A percentile compares a stretch with the other conserved stretches of the same genome.
Evolutionary conservation across 1,140 invertebrate genomes (phyloP).

Genomic region (Brachionus plicatilis): DNA sequence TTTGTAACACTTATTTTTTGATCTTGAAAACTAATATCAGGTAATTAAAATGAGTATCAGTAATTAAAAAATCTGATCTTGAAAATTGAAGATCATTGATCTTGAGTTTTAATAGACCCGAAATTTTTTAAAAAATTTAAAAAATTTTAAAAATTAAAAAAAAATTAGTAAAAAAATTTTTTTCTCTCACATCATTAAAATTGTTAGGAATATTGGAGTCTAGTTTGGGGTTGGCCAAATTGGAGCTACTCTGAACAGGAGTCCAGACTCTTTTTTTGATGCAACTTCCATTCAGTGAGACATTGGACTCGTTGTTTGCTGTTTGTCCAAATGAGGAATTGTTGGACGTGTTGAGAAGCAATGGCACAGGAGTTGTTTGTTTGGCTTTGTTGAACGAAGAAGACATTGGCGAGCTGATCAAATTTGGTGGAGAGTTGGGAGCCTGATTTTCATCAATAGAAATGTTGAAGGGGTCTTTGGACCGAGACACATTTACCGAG

Average conservation of each 20-base stretch:
- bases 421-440: background rate
- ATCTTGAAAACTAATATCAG: no score
- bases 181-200: slow-evolving; percentile 22
- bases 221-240: background rate
- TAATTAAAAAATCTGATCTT: no score
- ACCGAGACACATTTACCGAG: background rate
- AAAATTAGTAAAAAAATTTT: background rate
- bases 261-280: slow-evolving; percentile 38
- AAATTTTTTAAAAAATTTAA: no score
- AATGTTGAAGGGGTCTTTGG: background rate
- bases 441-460: background rate
- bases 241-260: slow-evolving; percentile 27
- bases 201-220: background rate
- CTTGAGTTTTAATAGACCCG: no score
- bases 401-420: background rate
- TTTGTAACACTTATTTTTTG: no score
- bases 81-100: no score
- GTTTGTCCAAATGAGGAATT: background rate
- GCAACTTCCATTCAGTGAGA: background rate
- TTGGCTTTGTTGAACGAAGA: background rate
- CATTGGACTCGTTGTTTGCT: background rate
- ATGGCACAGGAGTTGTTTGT: slow-evolving; percentile 4
- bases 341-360: background rate
- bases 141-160: background rate
- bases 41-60: no score